A percentile compares a stretch with the other conserved stretches of the same genome.
Evolutionary conservation across 2,888 invertebrate species (phyloP).

Genomic region (Ectropis crepuscularia): DNA sequence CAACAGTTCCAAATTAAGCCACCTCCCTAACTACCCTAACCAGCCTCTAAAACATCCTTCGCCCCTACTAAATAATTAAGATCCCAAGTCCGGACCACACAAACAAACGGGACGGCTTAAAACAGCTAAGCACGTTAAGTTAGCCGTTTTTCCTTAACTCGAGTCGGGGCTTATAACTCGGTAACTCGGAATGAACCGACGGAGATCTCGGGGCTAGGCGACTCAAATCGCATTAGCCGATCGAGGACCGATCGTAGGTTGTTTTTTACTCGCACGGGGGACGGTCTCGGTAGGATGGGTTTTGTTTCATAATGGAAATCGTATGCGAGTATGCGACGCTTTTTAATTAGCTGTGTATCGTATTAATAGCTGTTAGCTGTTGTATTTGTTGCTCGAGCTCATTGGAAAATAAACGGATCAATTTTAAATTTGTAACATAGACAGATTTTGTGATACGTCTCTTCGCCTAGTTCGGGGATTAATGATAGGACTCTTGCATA

Average conservation of each 20-base stretch:
- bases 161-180: constrained; percentile 37
- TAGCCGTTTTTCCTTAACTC: constrained; percentile 31
- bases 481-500: too few relatives aligned
- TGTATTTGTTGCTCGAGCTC: too few relatives aligned
- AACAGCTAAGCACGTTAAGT: constrained; percentile 33
- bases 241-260: constrained; percentile 50
- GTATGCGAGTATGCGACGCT: not conserved
- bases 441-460: too few relatives aligned
- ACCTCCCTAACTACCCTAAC: constrained; percentile 3
- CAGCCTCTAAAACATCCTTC: constrained; percentile 3
- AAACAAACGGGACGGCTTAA: constrained; percentile 31
- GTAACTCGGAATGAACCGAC: constrained; percentile 61
- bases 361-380: too few relatives aligned
- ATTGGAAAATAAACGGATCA: too few relatives aligned
- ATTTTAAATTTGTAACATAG: too few relatives aligned
- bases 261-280: constrained; percentile 24
- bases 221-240: constrained; percentile 74
- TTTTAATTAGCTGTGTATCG: constrained; percentile 6
- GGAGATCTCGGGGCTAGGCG: constrained; percentile 60
- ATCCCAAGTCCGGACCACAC: constrained; percentile 28
- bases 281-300: constrained; percentile 7
- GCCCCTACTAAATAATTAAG: constrained; percentile 25
- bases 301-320: constrained; percentile 20
- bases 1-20: not conserved
- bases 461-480: too few relatives aligned